Evolutionary conservation across 2,797 vertebrate species (phyloP), one percentile per base, ranked within the genome.

Genomic region (Amazonetta brasiliensis): DNA sequence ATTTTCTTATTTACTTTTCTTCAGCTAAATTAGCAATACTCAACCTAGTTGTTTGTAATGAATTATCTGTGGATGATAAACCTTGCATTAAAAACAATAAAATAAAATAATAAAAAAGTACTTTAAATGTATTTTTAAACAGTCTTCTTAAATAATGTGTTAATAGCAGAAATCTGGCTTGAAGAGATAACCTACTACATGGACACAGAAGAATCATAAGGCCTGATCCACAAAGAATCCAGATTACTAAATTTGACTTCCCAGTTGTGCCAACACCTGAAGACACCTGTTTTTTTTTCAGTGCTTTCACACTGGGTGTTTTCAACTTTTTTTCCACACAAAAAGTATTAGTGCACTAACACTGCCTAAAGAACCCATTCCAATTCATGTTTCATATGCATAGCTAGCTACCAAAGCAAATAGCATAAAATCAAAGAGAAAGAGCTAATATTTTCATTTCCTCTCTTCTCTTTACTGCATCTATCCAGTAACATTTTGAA

Each of bases 21-120:
- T 83, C 72, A 63, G n/a, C n/a, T 71, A 89, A 81, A 79, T 68
- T 44, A 58, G 21, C 78, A 88, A 74, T 25, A 84, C 13, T 30
- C 63, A 78, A 84, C 54, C 77, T 75, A 85, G 25, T 66, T 20
- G 50, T 44, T 35, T 88, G 20, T 54, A 81, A 88, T 72, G 83
- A 88, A 56, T 94, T 88, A 72, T 78, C n/a, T 8, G 35, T 4
- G 16, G 86, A 69, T 72, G 13, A 84, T 78, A 90, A 93, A 87
- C 3, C 7, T 55, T 13, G 18, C 58, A 68, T 68, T 39, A 17
- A 26, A 48, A 46, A 48, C 26, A 26, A 7, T 56, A 62, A 78
- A 46, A 78, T 54, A 12, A 22, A 46, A 46, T 21, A 22, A 22
- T 22, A 12, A 12, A 46, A 46, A 12, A 13, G 46, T 23, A 59